Percentiles rank a stretch among this genome's conserved stretches.
These are phyloP conservation scores for Bombylius major DNA, from an alignment of 2,888 invertebrate genomes.

Conservation along the genomic window DNA sequence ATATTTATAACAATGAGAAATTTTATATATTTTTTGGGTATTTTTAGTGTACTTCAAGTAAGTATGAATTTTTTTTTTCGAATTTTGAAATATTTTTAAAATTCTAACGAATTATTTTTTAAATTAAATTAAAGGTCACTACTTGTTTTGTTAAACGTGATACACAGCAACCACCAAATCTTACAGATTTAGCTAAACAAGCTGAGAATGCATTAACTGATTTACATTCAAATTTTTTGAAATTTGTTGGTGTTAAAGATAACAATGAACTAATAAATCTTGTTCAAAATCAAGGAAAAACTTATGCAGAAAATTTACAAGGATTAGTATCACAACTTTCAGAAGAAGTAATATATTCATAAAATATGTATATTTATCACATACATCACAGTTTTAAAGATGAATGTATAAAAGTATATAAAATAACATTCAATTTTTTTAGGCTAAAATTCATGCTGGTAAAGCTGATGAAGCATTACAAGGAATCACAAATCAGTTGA, in stretches of 20 bases:
- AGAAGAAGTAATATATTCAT: not conserved
- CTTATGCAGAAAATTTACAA: conserved; percentile 7
- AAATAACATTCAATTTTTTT: not conserved
- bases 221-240: conserved; percentile 8
- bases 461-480: conserved; percentile 8
- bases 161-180: conserved; percentile 2
- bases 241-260: conserved; percentile 8
- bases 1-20: conserved; percentile 1
- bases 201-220: conserved; percentile 7
- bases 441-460: conserved; percentile 5
- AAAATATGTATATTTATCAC: not conserved
- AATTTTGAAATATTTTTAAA: no score
- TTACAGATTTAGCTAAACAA: conserved; percentile 6
- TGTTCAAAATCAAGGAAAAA: conserved; percentile 5
- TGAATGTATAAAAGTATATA: no score
- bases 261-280: conserved; percentile 5
- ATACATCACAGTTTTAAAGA: no score
- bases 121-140: not conserved
- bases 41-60: conserved; percentile 1
- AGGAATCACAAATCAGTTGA: not conserved
- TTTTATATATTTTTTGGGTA: not conserved
- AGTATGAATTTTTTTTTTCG: not conserved
- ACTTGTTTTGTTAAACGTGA: conserved; percentile 6
- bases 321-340: conserved; percentile 5
- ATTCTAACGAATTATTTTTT: not conserved